Evolutionary conservation across 1,140 invertebrate species (phyloP).

Genomic region (Araneus ventricosus): DNA sequence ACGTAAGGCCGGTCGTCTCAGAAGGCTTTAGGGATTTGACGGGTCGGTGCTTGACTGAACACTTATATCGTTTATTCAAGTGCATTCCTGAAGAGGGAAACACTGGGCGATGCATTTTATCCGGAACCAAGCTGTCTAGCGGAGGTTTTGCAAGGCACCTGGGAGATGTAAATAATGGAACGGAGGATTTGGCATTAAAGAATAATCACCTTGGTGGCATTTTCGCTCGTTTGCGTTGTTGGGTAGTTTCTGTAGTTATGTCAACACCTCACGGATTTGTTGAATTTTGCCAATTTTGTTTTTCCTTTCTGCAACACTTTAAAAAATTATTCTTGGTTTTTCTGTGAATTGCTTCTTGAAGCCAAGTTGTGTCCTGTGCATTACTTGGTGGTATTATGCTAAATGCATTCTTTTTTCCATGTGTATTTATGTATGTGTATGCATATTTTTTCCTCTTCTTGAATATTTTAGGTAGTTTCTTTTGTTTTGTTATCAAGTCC

Average conservation of each 20-base stretch:
- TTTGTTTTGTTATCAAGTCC: no score
- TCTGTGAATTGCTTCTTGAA: not conserved
- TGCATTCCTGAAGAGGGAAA: not conserved
- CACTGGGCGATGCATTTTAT: constrained; percentile 20
- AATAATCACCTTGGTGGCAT: constrained; percentile 43
- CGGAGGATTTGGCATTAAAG: constrained; percentile 33
- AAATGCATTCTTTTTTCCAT: no score
- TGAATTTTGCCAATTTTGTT: not conserved
- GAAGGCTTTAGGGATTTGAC: not conserved
- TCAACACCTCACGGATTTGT: constrained; percentile 16
- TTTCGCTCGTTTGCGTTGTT: not conserved
- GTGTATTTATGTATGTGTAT: not conserved
- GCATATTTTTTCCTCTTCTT: not conserved
- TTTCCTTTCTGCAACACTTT: not conserved
- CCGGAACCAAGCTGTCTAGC: constrained; percentile 23
- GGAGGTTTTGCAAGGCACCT: constrained; percentile 40
- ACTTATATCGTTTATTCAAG: constrained; percentile 23
- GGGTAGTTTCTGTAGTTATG: constrained; percentile 14
- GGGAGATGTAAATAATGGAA: constrained; percentile 47
- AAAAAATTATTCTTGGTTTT: not conserved
- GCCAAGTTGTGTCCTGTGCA: no score
- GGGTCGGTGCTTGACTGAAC: constrained; percentile 20
- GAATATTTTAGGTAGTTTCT: not conserved
- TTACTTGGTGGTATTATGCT: not conserved
- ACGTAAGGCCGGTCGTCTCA: constrained; percentile 5